A percentile compares a stretch with the other conserved stretches of the same genome.
Conservation (phyloP, 2,888 invertebrate genomes). For the Alloplasta piceator region DNA sequence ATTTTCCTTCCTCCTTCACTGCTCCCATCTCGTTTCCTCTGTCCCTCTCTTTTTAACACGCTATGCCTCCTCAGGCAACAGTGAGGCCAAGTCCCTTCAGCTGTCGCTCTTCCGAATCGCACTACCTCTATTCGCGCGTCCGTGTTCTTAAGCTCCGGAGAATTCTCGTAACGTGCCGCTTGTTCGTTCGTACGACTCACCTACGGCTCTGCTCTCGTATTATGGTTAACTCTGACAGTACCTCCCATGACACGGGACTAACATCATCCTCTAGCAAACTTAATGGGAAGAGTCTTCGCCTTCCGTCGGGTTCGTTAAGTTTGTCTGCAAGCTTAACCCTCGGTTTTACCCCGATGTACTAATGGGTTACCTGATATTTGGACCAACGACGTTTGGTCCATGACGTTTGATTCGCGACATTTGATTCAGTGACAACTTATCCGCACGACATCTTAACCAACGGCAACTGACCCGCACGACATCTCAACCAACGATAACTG, state of each 20-base stretch:
- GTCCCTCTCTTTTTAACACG: slow-evolving; percentile 16
- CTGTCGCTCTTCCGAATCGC: slow-evolving; percentile 41
- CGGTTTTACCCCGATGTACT: too few species aligned
- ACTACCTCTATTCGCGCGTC: background rate
- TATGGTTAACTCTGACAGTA: slow-evolving; percentile 7
- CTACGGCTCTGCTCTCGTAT: background rate
- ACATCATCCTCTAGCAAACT: background rate
- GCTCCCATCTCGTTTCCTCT: slow-evolving; percentile 13
- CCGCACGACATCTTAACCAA: too few species aligned
- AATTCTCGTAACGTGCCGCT: slow-evolving; percentile 37
- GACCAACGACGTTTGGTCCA: too few species aligned
- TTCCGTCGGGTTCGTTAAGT: slow-evolving; percentile 44
- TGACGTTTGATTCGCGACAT: too few species aligned
- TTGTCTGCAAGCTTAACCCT: slow-evolving; percentile 6
- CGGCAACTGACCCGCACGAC: too few species aligned
- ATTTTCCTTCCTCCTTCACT: slow-evolving; percentile 18
- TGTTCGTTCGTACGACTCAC: slow-evolving; percentile 18
- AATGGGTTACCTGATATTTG: too few species aligned
- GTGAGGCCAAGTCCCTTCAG: slow-evolving; percentile 51
- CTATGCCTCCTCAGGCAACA: slow-evolving; percentile 15
- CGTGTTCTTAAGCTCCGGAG: slow-evolving; percentile 7
- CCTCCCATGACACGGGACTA: background rate
- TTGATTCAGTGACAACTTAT: too few species aligned
- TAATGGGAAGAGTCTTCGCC: slow-evolving; percentile 24
- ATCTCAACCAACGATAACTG: too few species aligned